These are phyloP conservation scores for Brachypteracias leptosomus DNA, from an alignment of 2,113 vertebrate genomes.

Conservation along the genomic window DNA sequence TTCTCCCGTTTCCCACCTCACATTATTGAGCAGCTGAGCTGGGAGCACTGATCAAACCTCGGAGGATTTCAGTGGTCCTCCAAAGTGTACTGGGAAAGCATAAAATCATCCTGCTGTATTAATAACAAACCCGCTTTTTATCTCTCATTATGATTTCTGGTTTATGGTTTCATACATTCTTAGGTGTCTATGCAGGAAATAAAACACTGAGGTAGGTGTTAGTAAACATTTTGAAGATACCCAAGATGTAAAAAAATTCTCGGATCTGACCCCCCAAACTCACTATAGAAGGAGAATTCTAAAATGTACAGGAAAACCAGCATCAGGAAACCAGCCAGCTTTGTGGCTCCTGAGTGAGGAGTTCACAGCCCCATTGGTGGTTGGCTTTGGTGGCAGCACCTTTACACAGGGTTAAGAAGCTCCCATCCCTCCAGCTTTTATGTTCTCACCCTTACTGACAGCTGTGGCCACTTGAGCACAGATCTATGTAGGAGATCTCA, in stretches of 20 bases:
- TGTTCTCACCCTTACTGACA: not conserved
- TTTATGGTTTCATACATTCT: not conserved
- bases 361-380: not conserved
- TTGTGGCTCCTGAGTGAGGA: too few relatives aligned
- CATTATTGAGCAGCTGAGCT: not conserved
- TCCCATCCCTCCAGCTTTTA: not conserved
- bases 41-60: too few relatives aligned
- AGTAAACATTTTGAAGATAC: not conserved
- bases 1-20: not conserved
- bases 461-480: not conserved
- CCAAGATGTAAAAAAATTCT: not conserved
- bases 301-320: not conserved
- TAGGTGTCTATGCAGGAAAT: not conserved
- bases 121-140: not conserved
- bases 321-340: not conserved
- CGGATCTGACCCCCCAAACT: not conserved
- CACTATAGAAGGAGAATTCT: not conserved
- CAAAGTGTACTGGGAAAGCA: not conserved
- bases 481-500: fast-evolving
- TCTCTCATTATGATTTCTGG: not conserved
- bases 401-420: not conserved
- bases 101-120: not conserved
- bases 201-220: not conserved
- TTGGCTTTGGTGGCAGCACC: not conserved
- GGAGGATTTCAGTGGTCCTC: not conserved